phyloP scores from a whole-genome alignment of 35 echinoderm and acorn worm genomes.

The Acanthaster planci region DNA sequence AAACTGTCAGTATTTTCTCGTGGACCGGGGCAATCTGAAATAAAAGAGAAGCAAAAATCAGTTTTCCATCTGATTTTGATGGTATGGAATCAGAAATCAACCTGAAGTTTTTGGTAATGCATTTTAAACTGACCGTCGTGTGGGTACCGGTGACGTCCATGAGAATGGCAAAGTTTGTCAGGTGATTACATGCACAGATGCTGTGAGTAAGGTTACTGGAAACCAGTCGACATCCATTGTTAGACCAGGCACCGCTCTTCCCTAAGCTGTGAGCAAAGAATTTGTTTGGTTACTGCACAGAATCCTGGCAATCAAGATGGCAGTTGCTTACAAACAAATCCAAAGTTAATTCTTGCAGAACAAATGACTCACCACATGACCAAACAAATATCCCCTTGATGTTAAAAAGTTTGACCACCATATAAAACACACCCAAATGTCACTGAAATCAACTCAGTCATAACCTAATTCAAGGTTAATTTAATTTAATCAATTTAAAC shows the following conservation, averaged over 20 bases:
- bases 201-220: constrained; percentile 35
- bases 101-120: too few relatives aligned
- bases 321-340: neutral
- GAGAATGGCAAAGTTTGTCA: constrained; percentile 82
- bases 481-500: too few relatives aligned
- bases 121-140: constrained; percentile 30
- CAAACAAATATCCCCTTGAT: too few relatives aligned
- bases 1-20: constrained; percentile 43
- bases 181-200: constrained; percentile 66
- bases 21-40: constrained; percentile 58
- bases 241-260: constrained; percentile 46
- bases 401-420: too few relatives aligned
- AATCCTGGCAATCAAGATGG: neutral
- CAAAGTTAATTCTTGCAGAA: neutral
- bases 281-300: neutral
- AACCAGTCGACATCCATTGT: constrained; percentile 42
- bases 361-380: neutral
- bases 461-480: too few relatives aligned
- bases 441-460: too few relatives aligned
- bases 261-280: neutral
- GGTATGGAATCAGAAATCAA: too few relatives aligned
- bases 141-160: constrained; percentile 70
- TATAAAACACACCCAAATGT: too few relatives aligned
- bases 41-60: constrained; percentile 29
- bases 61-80: too few relatives aligned